Percentiles rank a stretch among this genome's conserved stretches.
phyloP scores from a whole-genome alignment of 64 coral and sea anemone species.

The Astreopora myriophthalma region DNA sequence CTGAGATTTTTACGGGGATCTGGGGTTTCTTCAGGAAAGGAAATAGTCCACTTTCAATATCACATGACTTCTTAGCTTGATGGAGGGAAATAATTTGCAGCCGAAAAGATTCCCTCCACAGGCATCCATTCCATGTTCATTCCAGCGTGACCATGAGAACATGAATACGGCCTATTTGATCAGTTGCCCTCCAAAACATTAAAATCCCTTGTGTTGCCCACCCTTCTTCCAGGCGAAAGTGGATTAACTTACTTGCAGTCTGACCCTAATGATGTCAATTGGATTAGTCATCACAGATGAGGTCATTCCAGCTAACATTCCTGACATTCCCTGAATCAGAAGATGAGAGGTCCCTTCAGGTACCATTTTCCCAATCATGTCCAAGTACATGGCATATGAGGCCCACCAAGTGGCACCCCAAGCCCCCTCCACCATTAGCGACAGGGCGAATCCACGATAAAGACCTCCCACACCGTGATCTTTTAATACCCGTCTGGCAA shows the following conservation, averaged over 20 bases:
- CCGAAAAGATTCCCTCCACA: too few species aligned
- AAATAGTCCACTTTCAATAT: too few species aligned
- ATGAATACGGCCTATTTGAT: too few species aligned
- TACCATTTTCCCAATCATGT: conserved; percentile 62
- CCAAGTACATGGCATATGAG: conserved; percentile 67
- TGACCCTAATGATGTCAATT: conserved; percentile 74
- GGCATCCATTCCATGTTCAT: too few species aligned
- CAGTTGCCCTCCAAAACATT: too few species aligned
- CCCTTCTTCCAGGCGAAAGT: too few species aligned
- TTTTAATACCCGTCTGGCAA: conserved; percentile 45
- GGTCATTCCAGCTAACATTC: conserved; percentile 72
- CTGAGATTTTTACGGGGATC: too few species aligned
- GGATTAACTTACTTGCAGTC: conserved; percentile 72
- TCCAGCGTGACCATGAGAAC: too few species aligned
- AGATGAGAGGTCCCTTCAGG: conserved; percentile 79
- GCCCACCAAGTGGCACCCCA: conserved; percentile 85
- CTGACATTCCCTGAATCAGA: conserved; percentile 62
- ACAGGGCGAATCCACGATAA: conserved; percentile 81
- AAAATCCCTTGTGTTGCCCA: too few species aligned
- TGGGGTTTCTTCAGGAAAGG: too few species aligned
- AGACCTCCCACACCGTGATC: conserved; percentile 65
- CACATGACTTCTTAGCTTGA: too few species aligned
- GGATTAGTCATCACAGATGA: conserved; percentile 74
- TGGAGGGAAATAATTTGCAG: too few species aligned
- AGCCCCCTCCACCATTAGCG: conserved; percentile 57